Evolutionary conservation across 2,113 vertebrate species (phyloP).

Genomic region (Mus spicilegus): DNA sequence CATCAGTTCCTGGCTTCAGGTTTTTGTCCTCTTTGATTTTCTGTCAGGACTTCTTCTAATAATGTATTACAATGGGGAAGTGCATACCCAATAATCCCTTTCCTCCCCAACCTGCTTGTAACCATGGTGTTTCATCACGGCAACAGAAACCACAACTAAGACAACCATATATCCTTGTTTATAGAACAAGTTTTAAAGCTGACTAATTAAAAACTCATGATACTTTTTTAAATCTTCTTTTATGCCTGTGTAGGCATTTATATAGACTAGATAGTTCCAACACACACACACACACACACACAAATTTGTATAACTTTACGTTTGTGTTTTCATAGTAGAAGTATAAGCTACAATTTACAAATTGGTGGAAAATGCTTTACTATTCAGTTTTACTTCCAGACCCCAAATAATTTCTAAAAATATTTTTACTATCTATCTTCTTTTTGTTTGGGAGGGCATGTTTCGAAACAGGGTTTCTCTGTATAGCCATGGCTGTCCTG

Average conservation of each 20-base stretch:
- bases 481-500: too few relatives aligned
- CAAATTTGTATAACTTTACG: background rate
- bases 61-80: too few relatives aligned
- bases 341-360: background rate
- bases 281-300: too few relatives aligned
- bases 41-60: too few relatives aligned
- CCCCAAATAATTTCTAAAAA: background rate
- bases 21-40: too few relatives aligned
- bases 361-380: background rate
- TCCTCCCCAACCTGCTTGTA: too few relatives aligned
- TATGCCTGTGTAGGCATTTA: background rate
- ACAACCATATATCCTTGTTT: background rate
- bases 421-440: background rate
- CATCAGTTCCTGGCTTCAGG: too few relatives aligned
- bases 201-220: background rate
- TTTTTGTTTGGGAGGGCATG: too few relatives aligned
- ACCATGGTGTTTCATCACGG: background rate
- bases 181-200: background rate
- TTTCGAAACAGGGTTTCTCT: too few relatives aligned
- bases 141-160: background rate
- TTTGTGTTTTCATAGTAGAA: background rate
- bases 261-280: background rate
- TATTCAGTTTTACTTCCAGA: background rate
- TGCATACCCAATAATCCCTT: too few relatives aligned
- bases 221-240: background rate